A percentile compares a stretch with the other conserved stretches of the same genome.
Conservation (phyloP, 1,140 invertebrate species). For the Panagrolaimus sp. region DNA sequence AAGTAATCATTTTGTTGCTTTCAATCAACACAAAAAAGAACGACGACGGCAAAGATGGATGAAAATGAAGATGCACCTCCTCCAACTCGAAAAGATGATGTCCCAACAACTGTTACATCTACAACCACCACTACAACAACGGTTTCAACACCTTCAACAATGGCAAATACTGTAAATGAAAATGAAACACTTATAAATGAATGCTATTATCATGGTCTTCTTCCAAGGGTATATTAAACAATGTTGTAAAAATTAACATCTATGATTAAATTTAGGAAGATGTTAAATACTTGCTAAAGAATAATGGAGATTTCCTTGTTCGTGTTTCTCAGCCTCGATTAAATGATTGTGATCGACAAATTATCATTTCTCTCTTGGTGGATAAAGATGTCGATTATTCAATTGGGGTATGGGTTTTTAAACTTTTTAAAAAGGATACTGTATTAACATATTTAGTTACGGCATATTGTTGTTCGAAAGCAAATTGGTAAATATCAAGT, state of each 20-base stretch:
- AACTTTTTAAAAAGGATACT: too few relatives aligned
- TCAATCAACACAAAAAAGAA: too few relatives aligned
- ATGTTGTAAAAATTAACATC: too few relatives aligned
- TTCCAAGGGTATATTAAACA: neutral
- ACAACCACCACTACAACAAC: neutral
- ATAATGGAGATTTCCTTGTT: conserved; percentile 5
- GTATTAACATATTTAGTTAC: neutral
- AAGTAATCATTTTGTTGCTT: too few relatives aligned
- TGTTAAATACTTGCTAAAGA: neutral
- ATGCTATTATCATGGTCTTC: conserved; percentile 4
- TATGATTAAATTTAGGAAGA: neutral
- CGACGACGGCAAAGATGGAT: too few relatives aligned
- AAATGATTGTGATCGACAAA: neutral
- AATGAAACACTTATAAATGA: too few relatives aligned
- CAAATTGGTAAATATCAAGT: conserved; percentile 5
- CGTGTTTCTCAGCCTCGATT: neutral
- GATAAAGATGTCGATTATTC: neutral
- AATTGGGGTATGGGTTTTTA: neutral
- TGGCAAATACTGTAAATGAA: too few relatives aligned
- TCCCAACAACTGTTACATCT: neutral
- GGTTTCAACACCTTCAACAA: neutral
- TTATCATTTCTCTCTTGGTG: conserved; percentile 2
- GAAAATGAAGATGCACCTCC: too few relatives aligned
- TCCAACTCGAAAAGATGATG: too few relatives aligned
- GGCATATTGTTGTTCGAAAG: neutral